Percentiles rank a stretch among this genome's conserved stretches.
These are phyloP conservation scores for Strix occidentalis DNA, from an alignment of 2,797 vertebrate genomes.

Conservation along the genomic window DNA sequence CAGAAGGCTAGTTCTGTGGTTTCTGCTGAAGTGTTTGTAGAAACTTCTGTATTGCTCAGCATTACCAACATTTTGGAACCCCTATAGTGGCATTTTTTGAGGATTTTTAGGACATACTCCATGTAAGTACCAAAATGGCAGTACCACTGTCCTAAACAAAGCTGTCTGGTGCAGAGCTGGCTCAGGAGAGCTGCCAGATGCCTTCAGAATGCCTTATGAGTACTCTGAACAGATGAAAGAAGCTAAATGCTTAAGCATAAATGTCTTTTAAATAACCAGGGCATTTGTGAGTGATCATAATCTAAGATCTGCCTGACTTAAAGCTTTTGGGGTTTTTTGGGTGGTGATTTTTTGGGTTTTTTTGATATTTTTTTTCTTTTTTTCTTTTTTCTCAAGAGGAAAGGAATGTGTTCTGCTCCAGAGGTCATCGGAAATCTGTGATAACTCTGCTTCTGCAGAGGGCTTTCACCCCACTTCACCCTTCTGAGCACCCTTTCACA, in stretches of 20 bases:
- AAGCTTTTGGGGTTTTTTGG: neutral
- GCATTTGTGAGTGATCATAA: neutral
- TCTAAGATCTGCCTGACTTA: neutral
- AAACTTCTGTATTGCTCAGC: neutral
- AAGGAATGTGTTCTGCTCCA: neutral
- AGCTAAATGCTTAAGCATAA: neutral
- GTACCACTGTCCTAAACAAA: neutral
- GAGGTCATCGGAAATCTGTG: neutral
- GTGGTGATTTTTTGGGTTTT: no score
- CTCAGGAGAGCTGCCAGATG: neutral
- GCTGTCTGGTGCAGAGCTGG: neutral
- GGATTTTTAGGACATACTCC: neutral
- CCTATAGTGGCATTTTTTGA: neutral
- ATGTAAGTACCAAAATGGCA: neutral
- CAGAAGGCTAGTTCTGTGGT: neutral
- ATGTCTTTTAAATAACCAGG: neutral
- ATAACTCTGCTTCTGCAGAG: neutral
- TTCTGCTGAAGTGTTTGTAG: neutral
- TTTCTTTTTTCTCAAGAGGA: neutral
- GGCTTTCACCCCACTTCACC: neutral
- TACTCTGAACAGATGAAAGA: neutral
- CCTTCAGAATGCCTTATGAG: neutral
- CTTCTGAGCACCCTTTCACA: neutral
- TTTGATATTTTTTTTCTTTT: no score
- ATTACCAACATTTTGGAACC: neutral